Percentiles rank a stretch among this genome's conserved stretches.
These are phyloP conservation scores for Esox lucius DNA, from an alignment of 2,797 vertebrate species.

Conservation along the genomic window DNA sequence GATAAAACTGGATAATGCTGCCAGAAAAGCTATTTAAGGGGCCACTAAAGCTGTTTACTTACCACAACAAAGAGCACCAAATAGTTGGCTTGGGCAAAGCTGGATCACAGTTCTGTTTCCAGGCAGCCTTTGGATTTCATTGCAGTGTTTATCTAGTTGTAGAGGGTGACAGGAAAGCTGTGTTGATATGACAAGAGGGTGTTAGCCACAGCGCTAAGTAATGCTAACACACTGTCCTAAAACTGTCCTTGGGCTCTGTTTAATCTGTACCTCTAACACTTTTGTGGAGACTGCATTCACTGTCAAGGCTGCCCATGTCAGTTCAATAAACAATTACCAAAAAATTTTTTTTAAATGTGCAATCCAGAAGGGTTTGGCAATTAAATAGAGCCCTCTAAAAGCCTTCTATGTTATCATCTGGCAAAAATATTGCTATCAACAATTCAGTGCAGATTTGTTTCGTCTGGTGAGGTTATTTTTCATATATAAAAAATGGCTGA, in stretches of 20 bases:
- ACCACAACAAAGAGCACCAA: not conserved
- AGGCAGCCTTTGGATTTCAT: slow-evolving; percentile 46
- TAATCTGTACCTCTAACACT: not conserved
- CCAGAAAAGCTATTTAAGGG: not conserved
- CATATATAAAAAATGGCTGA: not conserved
- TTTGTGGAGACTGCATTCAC: not conserved
- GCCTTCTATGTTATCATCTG: not conserved
- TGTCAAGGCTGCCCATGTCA: too few species aligned
- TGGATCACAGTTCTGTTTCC: slow-evolving; percentile 43
- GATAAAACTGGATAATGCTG: not conserved
- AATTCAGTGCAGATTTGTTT: not conserved
- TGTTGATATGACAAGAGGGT: slow-evolving; percentile 53
- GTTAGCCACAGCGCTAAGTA: slow-evolving; percentile 32
- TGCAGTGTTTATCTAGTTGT: slow-evolving; percentile 31
- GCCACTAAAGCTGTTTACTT: slow-evolving; percentile 1
- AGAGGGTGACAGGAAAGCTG: slow-evolving; percentile 47
- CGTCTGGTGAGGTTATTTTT: not conserved
- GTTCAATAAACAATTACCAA: too few species aligned
- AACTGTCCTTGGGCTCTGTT: not conserved
- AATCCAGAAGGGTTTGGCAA: too few species aligned
- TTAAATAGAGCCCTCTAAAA: too few species aligned
- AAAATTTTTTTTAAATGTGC: too few species aligned
- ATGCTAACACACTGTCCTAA: not conserved
- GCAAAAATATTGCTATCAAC: not conserved
- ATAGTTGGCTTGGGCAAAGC: slow-evolving; percentile 1